Conservation (phyloP, 2,797 vertebrate species). For the Ceyx erithaca region DNA sequence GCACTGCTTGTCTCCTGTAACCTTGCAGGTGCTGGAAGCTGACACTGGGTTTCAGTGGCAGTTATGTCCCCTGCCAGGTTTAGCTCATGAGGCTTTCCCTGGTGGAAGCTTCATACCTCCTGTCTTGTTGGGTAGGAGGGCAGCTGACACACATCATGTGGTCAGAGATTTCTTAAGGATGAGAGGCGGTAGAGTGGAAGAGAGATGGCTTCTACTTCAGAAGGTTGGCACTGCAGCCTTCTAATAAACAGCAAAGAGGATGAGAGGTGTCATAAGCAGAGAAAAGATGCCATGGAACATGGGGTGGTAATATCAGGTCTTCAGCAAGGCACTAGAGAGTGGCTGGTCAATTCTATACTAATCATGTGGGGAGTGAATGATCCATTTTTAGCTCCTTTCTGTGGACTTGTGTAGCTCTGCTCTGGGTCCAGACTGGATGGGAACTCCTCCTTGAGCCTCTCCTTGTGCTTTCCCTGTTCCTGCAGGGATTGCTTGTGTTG, state of each 20-base stretch:
- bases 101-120: neutral
- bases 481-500: constrained; percentile 92
- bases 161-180: neutral
- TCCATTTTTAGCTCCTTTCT: neutral
- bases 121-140: neutral
- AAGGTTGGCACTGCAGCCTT: neutral
- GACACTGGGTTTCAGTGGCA: neutral
- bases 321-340: neutral
- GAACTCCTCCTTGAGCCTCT: neutral
- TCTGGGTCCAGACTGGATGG: neutral
- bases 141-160: neutral
- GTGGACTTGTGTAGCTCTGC: neutral
- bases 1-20: neutral
- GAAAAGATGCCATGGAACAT: neutral
- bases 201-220: neutral
- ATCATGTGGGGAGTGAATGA: neutral
- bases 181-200: neutral
- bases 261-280: neutral
- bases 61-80: neutral
- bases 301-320: neutral
- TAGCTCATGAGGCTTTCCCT: neutral
- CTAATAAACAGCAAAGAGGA: neutral
- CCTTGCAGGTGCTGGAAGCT: neutral
- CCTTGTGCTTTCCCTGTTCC: neutral
- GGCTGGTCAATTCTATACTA: neutral